phyloP scores from a whole-genome alignment of 2,797 vertebrate genomes.

The Triplophysa bombifrons region DNA sequence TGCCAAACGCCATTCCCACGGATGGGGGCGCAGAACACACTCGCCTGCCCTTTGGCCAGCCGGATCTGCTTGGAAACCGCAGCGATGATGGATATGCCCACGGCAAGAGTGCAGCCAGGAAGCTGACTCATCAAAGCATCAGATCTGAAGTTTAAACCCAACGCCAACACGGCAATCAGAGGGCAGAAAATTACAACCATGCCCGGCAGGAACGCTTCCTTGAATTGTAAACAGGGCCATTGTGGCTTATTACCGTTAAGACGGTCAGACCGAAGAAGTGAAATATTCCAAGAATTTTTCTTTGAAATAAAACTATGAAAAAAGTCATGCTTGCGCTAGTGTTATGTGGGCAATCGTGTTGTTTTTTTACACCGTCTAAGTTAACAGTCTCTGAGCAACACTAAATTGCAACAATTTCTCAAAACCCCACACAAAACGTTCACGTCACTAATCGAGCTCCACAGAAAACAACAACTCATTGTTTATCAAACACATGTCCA shows the following conservation, averaged over 20 bases:
- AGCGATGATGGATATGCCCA: conserved; percentile 62
- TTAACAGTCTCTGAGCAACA: not conserved
- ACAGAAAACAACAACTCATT: conserved; percentile 44
- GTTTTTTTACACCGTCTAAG: not conserved
- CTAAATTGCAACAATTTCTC: conserved; percentile 12
- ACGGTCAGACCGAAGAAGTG: not conserved
- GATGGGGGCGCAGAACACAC: conserved; percentile 24
- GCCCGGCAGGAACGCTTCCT: conserved; percentile 12
- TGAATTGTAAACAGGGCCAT: conserved; percentile 24
- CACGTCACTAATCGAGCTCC: conserved; percentile 24
- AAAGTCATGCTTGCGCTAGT: not conserved
- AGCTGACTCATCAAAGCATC: conserved; percentile 69
- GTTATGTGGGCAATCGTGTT: not conserved
- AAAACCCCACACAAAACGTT: conserved; percentile 25
- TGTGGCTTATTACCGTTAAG: not conserved
- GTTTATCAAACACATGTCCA: conserved; percentile 40
- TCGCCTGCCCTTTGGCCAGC: conserved; percentile 55
- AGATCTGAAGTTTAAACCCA: conserved; percentile 21
- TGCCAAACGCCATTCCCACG: conserved; percentile 44
- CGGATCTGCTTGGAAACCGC: conserved; percentile 60
- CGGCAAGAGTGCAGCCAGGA: conserved; percentile 65
- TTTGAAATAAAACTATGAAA: not conserved
- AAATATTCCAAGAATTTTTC: not conserved
- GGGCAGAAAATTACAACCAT: conserved; percentile 34
- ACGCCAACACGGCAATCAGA: conserved; percentile 14